Percentiles rank a stretch among this genome's conserved stretches.
Conservation (phyloP, 1,140 invertebrate genomes). For the Lepidurus arcticus region DNA sequence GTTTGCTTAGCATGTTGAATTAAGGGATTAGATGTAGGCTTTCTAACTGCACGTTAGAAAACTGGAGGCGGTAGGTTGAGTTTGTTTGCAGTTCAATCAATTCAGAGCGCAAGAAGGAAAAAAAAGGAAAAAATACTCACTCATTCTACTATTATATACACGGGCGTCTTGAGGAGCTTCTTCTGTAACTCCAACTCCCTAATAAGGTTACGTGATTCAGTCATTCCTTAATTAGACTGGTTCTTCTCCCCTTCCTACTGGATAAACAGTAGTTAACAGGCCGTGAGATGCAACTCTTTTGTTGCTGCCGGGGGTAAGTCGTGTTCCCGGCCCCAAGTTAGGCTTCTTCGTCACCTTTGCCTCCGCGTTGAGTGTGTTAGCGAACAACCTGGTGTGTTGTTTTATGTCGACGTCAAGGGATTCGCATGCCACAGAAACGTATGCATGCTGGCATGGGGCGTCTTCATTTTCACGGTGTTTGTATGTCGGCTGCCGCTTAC, state of each 20-base stretch:
- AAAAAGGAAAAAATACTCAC: too few relatives aligned
- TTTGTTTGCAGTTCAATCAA: too few relatives aligned
- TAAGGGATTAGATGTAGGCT: too few relatives aligned
- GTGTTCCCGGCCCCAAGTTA: background rate
- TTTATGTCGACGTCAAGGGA: background rate
- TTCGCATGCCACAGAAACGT: background rate
- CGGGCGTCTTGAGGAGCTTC: background rate
- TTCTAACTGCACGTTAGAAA: too few relatives aligned
- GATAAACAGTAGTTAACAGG: slow-evolving; percentile 1
- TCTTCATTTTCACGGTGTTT: background rate
- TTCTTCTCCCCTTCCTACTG: background rate
- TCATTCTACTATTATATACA: background rate
- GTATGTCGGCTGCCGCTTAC: background rate
- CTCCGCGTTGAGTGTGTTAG: background rate
- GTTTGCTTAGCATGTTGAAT: too few relatives aligned
- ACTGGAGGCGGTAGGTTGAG: too few relatives aligned
- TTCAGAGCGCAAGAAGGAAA: too few relatives aligned
- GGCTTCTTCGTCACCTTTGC: background rate
- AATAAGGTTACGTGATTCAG: background rate
- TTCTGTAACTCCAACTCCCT: background rate
- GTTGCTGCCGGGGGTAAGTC: background rate
- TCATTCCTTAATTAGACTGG: background rate
- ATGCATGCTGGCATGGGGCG: background rate
- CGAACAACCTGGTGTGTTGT: background rate
- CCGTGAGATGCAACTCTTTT: background rate